Percentiles rank a stretch among this genome's conserved stretches.
Conservation (phyloP, 2,888 invertebrate genomes). For the Philhelius pedissequus region DNA sequence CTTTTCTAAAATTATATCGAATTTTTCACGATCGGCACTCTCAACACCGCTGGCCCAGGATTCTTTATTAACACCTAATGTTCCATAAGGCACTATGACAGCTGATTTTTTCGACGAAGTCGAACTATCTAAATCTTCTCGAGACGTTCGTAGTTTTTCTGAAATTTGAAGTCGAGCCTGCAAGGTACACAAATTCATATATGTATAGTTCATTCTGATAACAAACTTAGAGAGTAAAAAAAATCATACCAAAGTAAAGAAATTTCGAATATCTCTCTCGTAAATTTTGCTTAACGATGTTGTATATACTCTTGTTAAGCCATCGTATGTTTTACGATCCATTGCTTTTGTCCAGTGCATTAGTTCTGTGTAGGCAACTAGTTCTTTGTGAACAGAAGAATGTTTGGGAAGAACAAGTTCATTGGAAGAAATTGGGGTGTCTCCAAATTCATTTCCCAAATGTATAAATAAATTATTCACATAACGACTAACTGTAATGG, state of each 20-base stretch:
- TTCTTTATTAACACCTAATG: conserved; percentile 83
- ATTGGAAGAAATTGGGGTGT: conserved; percentile 76
- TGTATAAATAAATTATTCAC: conserved; percentile 97
- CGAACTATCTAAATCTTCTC: conserved; percentile 78
- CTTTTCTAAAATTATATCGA: conserved; percentile 88
- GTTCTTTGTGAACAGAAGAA: conserved; percentile 89
- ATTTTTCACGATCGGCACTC: conserved; percentile 81
- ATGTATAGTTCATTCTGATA: neutral
- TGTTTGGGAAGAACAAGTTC: conserved; percentile 88
- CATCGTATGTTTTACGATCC: conserved; percentile 90
- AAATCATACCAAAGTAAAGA: conserved; percentile 73
- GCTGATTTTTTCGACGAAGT: conserved; percentile 78
- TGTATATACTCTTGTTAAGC: conserved; percentile 90
- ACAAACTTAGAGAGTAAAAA: neutral
- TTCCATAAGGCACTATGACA: conserved; percentile 77
- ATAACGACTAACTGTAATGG: conserved; percentile 91
- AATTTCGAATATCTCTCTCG: conserved; percentile 87
- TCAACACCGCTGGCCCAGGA: conserved; percentile 84
- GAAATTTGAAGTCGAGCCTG: conserved; percentile 77
- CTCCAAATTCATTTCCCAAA: conserved; percentile 89
- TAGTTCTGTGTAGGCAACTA: conserved; percentile 91
- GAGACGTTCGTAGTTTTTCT: conserved; percentile 76
- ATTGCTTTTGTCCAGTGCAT: conserved; percentile 95
- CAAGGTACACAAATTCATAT: neutral
- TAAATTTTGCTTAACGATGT: conserved; percentile 91